Evolutionary conservation across 2,797 vertebrate genomes (phyloP).

Genomic region (Megalops cyprinoides): DNA sequence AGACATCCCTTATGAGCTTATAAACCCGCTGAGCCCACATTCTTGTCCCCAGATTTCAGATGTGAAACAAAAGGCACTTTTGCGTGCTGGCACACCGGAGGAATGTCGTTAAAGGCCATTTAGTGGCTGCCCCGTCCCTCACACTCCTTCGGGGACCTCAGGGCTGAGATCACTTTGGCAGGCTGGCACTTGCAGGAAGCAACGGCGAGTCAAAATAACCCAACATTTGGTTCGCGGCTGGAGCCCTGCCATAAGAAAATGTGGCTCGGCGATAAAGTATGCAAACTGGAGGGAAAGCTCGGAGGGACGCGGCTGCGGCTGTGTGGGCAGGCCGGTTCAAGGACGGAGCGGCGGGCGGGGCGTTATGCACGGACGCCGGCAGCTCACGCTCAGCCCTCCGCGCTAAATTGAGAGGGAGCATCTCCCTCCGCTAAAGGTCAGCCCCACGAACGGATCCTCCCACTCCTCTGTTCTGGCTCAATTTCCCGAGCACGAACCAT

Average conservation of each 20-base stretch:
- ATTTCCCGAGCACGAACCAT: neutral
- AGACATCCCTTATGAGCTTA: neutral
- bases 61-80: neutral
- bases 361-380: too few relatives aligned
- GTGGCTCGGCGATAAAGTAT: too few relatives aligned
- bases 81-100: neutral
- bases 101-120: slow-evolving; percentile 37
- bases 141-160: slow-evolving; percentile 1
- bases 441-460: neutral
- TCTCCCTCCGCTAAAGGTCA: neutral
- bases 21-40: neutral
- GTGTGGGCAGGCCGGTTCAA: neutral
- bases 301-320: too few relatives aligned
- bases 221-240: neutral
- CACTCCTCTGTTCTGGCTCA: neutral
- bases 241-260: too few relatives aligned
- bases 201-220: slow-evolving; percentile 45
- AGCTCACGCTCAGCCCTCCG: too few relatives aligned
- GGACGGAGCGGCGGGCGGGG: neutral
- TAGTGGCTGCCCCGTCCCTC: slow-evolving; percentile 37
- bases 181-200: slow-evolving; percentile 43
- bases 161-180: slow-evolving; percentile 44
- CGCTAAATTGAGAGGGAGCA: neutral
- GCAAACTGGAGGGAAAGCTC: too few relatives aligned
- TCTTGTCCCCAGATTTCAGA: neutral